Evolutionary conservation across 2,888 invertebrate genomes (phyloP).

Genomic region (Lasiommata megera): DNA sequence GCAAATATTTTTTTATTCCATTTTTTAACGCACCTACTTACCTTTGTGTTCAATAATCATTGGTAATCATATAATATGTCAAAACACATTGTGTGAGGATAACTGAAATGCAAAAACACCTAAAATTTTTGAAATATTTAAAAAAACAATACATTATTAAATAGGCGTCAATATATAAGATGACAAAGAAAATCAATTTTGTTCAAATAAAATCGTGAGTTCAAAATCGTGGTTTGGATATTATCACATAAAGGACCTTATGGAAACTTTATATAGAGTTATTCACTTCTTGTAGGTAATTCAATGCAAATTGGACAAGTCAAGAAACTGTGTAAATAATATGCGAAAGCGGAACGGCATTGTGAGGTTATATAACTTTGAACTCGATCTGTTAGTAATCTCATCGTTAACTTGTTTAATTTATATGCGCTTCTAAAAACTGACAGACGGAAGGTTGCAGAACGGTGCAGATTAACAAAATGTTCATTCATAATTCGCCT

Average conservation of each 20-base stretch:
- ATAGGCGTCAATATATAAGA: neutral
- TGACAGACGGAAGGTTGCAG: no score
- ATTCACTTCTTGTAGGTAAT: neutral
- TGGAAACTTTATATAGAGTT: slow-evolving; percentile 1
- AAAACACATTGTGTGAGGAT: neutral
- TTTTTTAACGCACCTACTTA: no score
- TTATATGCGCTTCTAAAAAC: no score
- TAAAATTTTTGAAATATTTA: neutral
- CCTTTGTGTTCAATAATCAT: neutral
- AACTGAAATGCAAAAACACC: neutral
- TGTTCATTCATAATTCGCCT: no score
- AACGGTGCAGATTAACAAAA: no score
- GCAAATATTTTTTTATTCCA: neutral
- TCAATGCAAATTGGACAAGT: neutral
- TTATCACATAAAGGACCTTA: neutral
- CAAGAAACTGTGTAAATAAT: neutral
- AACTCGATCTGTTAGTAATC: neutral
- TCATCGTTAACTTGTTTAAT: neutral
- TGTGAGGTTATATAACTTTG: neutral
- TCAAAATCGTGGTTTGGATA: neutral
- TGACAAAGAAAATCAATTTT: neutral
- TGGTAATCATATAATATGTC: neutral
- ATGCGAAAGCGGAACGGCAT: neutral
- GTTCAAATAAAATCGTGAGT: neutral
- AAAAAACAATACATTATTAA: neutral